A percentile compares a stretch with the other conserved stretches of the same genome.
Conservation (phyloP, 2,797 vertebrate species). For the Hipposideros larvatus region DNA sequence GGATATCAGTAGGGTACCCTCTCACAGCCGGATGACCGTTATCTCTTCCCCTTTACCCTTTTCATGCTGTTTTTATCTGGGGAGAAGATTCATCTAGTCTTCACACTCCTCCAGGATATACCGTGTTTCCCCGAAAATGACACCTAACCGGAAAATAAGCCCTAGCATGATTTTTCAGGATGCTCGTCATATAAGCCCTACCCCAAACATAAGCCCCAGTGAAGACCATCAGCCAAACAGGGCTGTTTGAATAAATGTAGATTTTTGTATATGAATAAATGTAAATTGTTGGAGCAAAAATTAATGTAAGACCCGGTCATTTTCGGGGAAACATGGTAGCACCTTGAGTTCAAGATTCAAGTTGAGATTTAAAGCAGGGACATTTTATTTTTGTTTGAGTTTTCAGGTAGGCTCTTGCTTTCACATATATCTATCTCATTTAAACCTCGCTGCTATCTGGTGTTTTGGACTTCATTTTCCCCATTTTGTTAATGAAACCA, state of each 20-base stretch:
- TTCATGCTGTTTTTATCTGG: background rate
- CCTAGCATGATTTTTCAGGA: too few relatives aligned
- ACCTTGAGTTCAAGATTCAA: background rate
- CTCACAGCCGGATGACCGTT: background rate
- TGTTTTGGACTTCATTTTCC: background rate
- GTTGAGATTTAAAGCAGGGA: background rate
- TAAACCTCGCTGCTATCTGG: background rate
- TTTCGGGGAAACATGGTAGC: background rate
- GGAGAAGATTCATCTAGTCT: background rate
- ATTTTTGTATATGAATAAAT: too few relatives aligned
- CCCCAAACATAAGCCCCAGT: too few relatives aligned
- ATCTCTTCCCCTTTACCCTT: background rate
- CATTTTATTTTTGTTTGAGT: background rate
- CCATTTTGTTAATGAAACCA: conserved; percentile 56
- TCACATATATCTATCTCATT: background rate
- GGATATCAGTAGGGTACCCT: background rate
- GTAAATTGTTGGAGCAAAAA: too few relatives aligned
- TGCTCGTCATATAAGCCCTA: too few relatives aligned
- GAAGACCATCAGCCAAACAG: too few relatives aligned
- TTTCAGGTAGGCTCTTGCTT: background rate
- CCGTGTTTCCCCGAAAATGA: too few relatives aligned
- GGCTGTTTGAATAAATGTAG: too few relatives aligned
- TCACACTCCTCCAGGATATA: background rate
- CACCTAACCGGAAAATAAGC: too few relatives aligned
- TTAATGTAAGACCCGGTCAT: too few relatives aligned